A percentile compares a stretch with the other conserved stretches of the same genome.
Conservation (phyloP, 2,113 vertebrate genomes). For the Tyto alba region DNA sequence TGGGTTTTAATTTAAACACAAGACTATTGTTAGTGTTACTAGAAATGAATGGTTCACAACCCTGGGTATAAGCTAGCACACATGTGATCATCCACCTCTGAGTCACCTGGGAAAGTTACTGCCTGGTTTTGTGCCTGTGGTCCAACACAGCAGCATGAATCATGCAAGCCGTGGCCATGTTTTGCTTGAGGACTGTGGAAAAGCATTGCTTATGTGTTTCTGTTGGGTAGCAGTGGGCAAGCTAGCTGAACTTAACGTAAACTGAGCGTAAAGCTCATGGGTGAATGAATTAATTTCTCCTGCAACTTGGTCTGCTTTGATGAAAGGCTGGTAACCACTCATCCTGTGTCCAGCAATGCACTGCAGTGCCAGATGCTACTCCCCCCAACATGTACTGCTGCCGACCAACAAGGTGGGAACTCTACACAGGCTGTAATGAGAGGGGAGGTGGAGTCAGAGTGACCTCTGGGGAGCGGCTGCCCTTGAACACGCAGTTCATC, state of each 20-base stretch:
- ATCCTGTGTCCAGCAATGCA: not conserved
- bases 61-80: not conserved
- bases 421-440: fast-evolving
- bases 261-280: not conserved
- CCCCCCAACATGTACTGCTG: not conserved
- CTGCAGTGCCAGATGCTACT: not conserved
- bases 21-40: not conserved
- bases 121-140: not conserved
- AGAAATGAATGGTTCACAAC: not conserved
- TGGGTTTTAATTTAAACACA: not conserved
- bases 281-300: not conserved
- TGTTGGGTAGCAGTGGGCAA: not conserved
- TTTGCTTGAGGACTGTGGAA: not conserved
- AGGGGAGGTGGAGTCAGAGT: not conserved
- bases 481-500: not conserved
- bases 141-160: not conserved
- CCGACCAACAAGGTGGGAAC: fast-evolving
- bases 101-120: not conserved
- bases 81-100: not conserved
- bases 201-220: not conserved
- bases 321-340: not conserved
- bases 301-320: not conserved
- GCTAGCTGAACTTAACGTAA: not conserved
- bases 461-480: fast-evolving
- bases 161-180: not conserved